Conservation (phyloP, 2,113 vertebrate species). For the Tapirus terrestris region DNA sequence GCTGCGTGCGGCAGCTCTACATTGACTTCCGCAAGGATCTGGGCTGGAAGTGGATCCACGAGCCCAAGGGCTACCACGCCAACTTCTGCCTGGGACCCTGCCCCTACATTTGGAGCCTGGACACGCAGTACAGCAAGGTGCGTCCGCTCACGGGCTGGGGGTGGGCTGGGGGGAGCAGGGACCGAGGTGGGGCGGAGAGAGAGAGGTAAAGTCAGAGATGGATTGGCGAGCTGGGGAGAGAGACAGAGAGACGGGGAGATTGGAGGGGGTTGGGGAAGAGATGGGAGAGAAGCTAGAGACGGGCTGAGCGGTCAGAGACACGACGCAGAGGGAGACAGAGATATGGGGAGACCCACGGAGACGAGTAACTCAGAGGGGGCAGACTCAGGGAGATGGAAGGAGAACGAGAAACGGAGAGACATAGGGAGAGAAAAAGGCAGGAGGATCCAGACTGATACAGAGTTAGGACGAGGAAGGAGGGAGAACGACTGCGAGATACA, state of each 20-base stretch:
- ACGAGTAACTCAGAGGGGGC: rapidly evolving
- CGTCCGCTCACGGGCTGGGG: rapidly evolving
- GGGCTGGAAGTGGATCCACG: constrained; percentile 96
- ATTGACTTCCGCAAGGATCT: constrained; percentile 95
- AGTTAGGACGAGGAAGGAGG: background rate
- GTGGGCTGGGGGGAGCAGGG: background rate
- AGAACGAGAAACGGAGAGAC: background rate
- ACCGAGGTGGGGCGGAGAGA: background rate
- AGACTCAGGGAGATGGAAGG: background rate
- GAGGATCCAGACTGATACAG: background rate
- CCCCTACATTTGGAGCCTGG: constrained; percentile 94
- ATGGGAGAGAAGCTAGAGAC: background rate
- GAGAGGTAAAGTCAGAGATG: background rate
- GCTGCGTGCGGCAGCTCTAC: constrained; percentile 92
- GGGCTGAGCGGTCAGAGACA: background rate
- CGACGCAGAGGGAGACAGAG: background rate
- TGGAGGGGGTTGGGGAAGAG: background rate
- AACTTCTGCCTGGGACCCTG: constrained; percentile 96
- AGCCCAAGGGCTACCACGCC: constrained; percentile 93
- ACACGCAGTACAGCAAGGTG: constrained; percentile 96
- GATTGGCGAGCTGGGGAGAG: background rate
- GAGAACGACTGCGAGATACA: background rate
- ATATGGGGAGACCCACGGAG: background rate
- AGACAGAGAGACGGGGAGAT: background rate
- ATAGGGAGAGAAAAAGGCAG: background rate